Base-by-base conservation (phyloP, 2,113 vertebrate genomes). In the Brienomyrus brachyistius region DNA sequence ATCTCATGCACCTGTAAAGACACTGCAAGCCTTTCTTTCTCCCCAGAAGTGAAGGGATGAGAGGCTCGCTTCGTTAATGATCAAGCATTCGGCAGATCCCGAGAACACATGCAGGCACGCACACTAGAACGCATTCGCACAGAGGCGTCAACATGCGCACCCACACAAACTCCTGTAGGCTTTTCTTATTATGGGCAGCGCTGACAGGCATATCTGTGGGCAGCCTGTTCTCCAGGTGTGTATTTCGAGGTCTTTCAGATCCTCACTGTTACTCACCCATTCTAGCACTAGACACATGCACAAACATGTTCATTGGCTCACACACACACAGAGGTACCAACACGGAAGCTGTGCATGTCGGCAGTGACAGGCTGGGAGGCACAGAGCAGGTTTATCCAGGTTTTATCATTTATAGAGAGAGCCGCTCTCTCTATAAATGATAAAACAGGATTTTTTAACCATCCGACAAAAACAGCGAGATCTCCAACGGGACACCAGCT, bases 401-500 rank as follows among this genome's bases (percentile, higher is more conserved):
- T 52, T 87, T 82, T 47, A 88, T 51, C 59, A 43, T 56, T 82
- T 45, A 56, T 47, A 35, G 45, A 62, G 40, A 84, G 50, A 47
- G 54, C 80, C 0, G 11, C 56, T 31, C 50, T 84, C 23, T 51
- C 47, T n/a, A 50, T 82, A 48, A 83, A 62, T 47, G 66, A 54
- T 88, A n/a, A 84, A 87, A 80, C 85, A 27, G 82, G 10, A 21
- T 50, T 90, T 87, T 87, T 77, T 52, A 88, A 90, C 74, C 50
- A n/a, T 88, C 23, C 35, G 62, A 94, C 90, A 94, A 94, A 93
- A 92, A 93, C 52, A 40, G 10, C 23, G 15, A 40, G 89, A 90
- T 91, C 92, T 95, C 94, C 91, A 91, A 80, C 94, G 93, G 91
- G 92, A 86, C 91, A 92, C 91, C 90, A 93, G 93, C 92, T 89